Conservation (phyloP, 2,797 vertebrate species). For the Euphonia xanthogaster region DNA sequence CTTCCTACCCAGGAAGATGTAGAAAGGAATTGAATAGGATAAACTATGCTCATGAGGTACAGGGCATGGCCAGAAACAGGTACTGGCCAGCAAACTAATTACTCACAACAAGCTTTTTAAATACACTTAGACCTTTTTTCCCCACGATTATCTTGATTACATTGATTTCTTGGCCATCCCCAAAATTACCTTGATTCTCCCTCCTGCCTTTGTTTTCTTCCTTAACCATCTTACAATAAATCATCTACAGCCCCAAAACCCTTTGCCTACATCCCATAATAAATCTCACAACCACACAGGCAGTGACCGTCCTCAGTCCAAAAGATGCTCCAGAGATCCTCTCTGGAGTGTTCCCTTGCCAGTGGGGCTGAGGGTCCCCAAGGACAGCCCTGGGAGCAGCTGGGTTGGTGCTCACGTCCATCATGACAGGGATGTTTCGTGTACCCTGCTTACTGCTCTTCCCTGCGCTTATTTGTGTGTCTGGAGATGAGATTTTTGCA, state of each 20-base stretch:
- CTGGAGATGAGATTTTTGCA: neutral
- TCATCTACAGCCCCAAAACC: neutral
- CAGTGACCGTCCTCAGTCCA: neutral
- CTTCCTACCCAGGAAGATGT: neutral
- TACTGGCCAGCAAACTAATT: neutral
- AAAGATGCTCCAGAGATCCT: neutral
- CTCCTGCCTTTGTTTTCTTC: neutral
- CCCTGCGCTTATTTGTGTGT: neutral
- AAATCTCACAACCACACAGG: neutral
- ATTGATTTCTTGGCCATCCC: neutral
- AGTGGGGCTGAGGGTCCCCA: neutral
- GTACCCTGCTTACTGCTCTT: neutral
- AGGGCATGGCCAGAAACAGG: accelerated
- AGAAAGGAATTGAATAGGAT: neutral
- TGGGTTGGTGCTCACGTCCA: neutral
- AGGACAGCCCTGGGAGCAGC: neutral
- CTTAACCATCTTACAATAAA: neutral
- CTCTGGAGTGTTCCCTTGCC: neutral
- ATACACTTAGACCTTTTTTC: neutral
- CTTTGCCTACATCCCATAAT: neutral
- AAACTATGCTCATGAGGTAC: neutral
- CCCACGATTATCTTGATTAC: neutral
- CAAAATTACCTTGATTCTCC: neutral
- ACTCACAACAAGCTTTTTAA: accelerated
- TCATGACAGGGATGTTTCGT: neutral